Conservation (phyloP, 2,797 vertebrate genomes). For the Danio tinwini region DNA sequence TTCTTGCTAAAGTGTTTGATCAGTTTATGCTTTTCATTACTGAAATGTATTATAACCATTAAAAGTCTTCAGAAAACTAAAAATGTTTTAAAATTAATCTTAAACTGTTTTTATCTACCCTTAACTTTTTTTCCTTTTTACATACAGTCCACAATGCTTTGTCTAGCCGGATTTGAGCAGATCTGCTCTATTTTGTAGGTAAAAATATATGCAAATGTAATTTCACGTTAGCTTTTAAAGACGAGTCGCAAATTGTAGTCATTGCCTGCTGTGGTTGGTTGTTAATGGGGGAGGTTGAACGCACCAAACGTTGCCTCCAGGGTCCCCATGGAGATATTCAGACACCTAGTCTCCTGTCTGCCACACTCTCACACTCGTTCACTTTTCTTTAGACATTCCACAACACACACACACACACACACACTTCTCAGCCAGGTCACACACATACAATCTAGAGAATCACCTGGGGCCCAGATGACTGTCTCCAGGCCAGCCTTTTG, state of each 20-base stretch:
- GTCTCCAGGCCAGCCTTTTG: conserved; percentile 47
- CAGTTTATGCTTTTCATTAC: no score
- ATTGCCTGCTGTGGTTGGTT: conserved; percentile 22
- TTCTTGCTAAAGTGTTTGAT: no score
- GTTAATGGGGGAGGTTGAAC: conserved; percentile 38
- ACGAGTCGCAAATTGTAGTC: conserved; percentile 2
- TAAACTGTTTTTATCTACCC: no score
- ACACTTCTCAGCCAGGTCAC: conserved; percentile 30
- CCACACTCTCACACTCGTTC: conserved; percentile 35
- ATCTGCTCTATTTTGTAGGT: not conserved
- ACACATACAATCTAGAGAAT: conserved; percentile 27
- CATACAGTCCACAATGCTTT: no score
- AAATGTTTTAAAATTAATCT: no score
- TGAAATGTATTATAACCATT: no score
- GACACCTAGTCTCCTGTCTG: conserved; percentile 52
- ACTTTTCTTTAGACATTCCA: conserved; percentile 37
- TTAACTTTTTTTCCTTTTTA: not conserved
- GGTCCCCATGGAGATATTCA: conserved; percentile 42
- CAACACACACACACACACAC: conserved; percentile 21
- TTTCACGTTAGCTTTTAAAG: not conserved
- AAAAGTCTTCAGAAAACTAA: no score
- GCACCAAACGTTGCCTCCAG: conserved; percentile 20
- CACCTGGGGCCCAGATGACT: conserved; percentile 48
- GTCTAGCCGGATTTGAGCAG: no score
- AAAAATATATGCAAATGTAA: not conserved